Conservation (phyloP, 2,113 vertebrate species). For the Syngnathus typhle region DNA sequence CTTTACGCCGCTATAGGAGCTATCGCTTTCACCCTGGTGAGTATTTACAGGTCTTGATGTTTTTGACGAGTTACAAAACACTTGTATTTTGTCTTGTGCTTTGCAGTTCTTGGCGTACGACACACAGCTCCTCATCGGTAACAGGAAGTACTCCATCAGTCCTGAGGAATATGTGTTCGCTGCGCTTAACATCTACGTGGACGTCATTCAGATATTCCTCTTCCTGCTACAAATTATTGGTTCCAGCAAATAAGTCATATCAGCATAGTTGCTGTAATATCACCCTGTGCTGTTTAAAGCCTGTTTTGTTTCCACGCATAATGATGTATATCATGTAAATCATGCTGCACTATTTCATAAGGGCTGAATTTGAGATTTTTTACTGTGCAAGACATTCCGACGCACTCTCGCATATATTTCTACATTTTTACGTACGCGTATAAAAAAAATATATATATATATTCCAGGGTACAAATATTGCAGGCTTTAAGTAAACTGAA, state of each 20-base stretch:
- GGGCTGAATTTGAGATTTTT: conserved; percentile 30
- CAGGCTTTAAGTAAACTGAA: conserved; percentile 9
- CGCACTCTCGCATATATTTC: conserved; percentile 22
- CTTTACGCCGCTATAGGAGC: conserved; percentile 87
- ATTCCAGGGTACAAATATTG: conserved; percentile 10
- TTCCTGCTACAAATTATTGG: conserved; percentile 88
- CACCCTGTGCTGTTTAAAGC: background rate
- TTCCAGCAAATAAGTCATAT: conserved; percentile 42
- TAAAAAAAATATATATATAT: background rate
- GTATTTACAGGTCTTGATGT: conserved; percentile 25
- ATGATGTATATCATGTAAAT: conserved; percentile 7
- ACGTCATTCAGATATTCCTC: conserved; percentile 91
- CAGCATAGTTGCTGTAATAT: background rate
- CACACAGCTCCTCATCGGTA: conserved; percentile 91
- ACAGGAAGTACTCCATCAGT: conserved; percentile 86
- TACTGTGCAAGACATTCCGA: conserved; percentile 8
- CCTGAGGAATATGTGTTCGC: conserved; percentile 90
- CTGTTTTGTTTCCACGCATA: conserved; percentile 5
- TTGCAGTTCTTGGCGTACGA: conserved; percentile 91
- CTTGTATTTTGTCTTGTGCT: background rate
- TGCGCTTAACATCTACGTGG: conserved; percentile 86
- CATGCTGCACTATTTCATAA: background rate
- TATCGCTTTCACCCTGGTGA: conserved; percentile 88
- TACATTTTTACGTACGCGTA: background rate
- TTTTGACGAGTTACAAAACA: background rate